Conservation (phyloP, 1,140 invertebrate genomes). For the Pseudomyrmex pallidus region DNA sequence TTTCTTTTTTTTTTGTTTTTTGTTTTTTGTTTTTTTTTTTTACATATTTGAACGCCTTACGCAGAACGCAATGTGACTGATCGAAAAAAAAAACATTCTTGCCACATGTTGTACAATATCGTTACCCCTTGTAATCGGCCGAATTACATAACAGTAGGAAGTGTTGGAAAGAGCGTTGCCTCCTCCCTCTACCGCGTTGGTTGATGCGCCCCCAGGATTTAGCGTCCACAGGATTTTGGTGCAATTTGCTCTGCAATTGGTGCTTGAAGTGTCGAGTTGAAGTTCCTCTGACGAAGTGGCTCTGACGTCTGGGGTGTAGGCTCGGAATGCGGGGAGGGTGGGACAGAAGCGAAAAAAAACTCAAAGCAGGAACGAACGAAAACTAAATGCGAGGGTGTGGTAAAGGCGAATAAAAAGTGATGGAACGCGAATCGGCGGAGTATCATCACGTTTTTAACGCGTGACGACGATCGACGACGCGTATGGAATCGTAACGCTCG, state of each 20-base stretch:
- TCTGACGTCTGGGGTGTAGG: constrained; percentile 65
- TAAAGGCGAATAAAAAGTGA: background rate
- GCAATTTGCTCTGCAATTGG: constrained; percentile 32
- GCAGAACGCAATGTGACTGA: too few relatives aligned
- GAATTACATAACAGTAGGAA: background rate
- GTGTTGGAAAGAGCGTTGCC: background rate
- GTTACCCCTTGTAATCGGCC: background rate
- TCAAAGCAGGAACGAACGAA: constrained; percentile 29
- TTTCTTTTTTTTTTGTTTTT: too few relatives aligned
- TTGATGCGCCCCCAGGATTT: too few relatives aligned
- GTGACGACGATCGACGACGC: background rate
- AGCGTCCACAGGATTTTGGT: constrained; percentile 11
- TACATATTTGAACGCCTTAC: too few relatives aligned
- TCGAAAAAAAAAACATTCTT: background rate
- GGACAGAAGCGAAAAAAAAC: constrained; percentile 57
- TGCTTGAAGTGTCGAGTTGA: constrained; percentile 49
- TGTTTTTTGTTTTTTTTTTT: too few relatives aligned
- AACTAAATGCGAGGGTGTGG: constrained; percentile 34
- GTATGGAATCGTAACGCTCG: constrained; percentile 4
- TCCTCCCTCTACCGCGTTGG: too few relatives aligned
- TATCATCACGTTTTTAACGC: background rate
- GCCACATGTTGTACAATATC: background rate
- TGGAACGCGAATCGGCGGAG: constrained; percentile 10
- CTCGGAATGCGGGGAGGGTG: constrained; percentile 53
- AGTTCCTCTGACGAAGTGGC: constrained; percentile 62